A percentile compares a stretch with the other conserved stretches of the same genome.
Evolutionary conservation across 2,888 invertebrate species (phyloP).

Genomic region (Nezara viridula): DNA sequence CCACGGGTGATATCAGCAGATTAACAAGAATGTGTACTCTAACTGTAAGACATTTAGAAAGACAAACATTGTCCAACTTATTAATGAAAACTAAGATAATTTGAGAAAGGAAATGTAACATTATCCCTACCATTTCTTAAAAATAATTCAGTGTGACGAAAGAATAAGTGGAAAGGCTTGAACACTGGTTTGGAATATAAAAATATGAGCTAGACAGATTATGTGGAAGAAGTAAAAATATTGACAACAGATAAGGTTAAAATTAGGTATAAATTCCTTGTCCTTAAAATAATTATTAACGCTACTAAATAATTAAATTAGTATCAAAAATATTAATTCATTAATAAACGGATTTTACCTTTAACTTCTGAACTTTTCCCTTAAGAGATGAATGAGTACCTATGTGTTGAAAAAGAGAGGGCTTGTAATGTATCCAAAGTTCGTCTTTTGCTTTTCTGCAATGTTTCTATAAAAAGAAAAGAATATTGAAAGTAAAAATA

Average conservation of each 20-base stretch:
- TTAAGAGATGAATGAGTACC: constrained; percentile 94
- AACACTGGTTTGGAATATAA: background rate
- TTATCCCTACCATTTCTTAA: background rate
- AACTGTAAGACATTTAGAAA: too few relatives aligned
- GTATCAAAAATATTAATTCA: background rate
- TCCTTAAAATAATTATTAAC: background rate
- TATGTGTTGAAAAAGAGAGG: constrained; percentile 95
- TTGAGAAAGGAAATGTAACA: background rate
- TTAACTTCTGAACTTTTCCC: constrained; percentile 96
- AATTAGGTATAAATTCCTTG: background rate
- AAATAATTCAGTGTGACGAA: background rate
- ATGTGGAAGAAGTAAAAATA: background rate
- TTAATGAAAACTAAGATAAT: background rate
- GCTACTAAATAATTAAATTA: background rate
- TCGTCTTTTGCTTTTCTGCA: constrained; percentile 83
- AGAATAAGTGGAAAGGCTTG: background rate
- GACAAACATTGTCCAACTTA: too few relatives aligned
- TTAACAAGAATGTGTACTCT: too few relatives aligned
- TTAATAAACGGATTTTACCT: constrained; percentile 72
- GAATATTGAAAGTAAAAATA: background rate
- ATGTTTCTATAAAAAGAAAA: constrained; percentile 78
- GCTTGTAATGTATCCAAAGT: constrained; percentile 88
- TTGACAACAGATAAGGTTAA: background rate
- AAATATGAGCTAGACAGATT: background rate
- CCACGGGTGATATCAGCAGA: too few relatives aligned